Percentiles rank a stretch among this genome's conserved stretches.
These are phyloP conservation scores for Craniophora ligustri DNA, from an alignment of 2,888 invertebrate species.

Conservation along the genomic window DNA sequence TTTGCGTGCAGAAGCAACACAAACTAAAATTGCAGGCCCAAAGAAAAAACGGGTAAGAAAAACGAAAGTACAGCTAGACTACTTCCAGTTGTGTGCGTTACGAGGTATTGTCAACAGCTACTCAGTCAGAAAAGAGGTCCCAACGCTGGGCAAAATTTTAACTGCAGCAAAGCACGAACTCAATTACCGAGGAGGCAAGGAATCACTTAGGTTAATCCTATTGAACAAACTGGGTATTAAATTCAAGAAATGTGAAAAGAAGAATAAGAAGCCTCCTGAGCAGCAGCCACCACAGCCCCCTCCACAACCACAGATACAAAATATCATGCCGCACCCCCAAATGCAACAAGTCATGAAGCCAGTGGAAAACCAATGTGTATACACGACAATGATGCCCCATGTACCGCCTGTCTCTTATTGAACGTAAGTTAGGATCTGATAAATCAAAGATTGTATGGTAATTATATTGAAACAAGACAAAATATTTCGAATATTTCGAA, in stretches of 20 bases:
- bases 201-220: slow-evolving; percentile 80
- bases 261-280: slow-evolving; percentile 80
- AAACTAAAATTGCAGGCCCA: slow-evolving; percentile 82
- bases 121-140: slow-evolving; percentile 79
- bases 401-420: slow-evolving; percentile 80
- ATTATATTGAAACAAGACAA: slow-evolving; percentile 7
- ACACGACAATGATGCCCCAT: slow-evolving; percentile 80
- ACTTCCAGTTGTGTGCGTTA: slow-evolving; percentile 80
- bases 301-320: slow-evolving; percentile 50
- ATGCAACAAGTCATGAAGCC: slow-evolving; percentile 75
- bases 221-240: slow-evolving; percentile 84
- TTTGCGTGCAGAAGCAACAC: slow-evolving; percentile 79
- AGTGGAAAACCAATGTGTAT: slow-evolving; percentile 78
- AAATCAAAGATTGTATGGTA: slow-evolving; percentile 8
- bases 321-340: slow-evolving; percentile 59
- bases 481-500: no score
- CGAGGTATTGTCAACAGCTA: slow-evolving; percentile 82
- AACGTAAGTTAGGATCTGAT: slow-evolving; percentile 4
- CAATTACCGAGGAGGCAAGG: slow-evolving; percentile 81
- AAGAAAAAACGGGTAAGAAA: slow-evolving; percentile 82
- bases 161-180: slow-evolving; percentile 79
- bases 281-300: slow-evolving; percentile 58
- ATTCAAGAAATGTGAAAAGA: slow-evolving; percentile 85
- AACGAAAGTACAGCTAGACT: slow-evolving; percentile 83
- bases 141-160: slow-evolving; percentile 82